Evolutionary conservation across 2,113 vertebrate genomes (phyloP), one percentile per base, ranked within the genome.

Genomic region (Neogobius melanostomus): DNA sequence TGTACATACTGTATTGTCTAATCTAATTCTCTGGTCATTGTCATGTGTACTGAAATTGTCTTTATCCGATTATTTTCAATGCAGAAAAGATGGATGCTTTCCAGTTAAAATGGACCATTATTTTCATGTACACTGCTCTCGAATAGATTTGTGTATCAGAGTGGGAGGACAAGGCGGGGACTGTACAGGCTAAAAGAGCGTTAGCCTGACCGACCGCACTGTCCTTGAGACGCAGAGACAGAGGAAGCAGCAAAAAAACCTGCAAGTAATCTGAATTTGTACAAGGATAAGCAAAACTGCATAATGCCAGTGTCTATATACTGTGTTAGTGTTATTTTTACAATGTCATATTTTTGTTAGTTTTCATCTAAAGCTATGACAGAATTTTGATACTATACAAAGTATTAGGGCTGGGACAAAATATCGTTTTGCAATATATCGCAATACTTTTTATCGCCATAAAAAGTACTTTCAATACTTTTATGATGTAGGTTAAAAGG

Each of bases 41-140:
- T 21, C 54, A 21, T 3, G 4, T 36, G 54, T 21, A 60, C 57
- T 75, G 64, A 69, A 53, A 72, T 65, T 59, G 48, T 67, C 61
- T 64, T 81, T 54, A 80, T 74, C 17, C 57, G 49, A 74, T 77
- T 52, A 72, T 14, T 80, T 62, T 82, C 66, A 68, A 28, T 42
- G 21, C 51, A 68, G 61, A 36, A 11, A 54, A 67, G 51, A 68
- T 51, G 46, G 63, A 36, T 69, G 48, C 46, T 65, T 81, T 51
- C 36, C 5, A 64, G 68, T 66, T 51, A 75, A 61, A 61, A 61
- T 12, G 7, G 6, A 11, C 11, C 11, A 11, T 7, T 59, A 11
- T 59, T 59, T 59, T 59, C 28, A 11, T 42, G 56, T 14, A 7
- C 28, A 42, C 11, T 14, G 12, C 10, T 11, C 12, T 51, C 49